A percentile compares a stretch with the other conserved stretches of the same genome.
Conservation (phyloP, 2,113 vertebrate genomes). For the Solea solea region DNA sequence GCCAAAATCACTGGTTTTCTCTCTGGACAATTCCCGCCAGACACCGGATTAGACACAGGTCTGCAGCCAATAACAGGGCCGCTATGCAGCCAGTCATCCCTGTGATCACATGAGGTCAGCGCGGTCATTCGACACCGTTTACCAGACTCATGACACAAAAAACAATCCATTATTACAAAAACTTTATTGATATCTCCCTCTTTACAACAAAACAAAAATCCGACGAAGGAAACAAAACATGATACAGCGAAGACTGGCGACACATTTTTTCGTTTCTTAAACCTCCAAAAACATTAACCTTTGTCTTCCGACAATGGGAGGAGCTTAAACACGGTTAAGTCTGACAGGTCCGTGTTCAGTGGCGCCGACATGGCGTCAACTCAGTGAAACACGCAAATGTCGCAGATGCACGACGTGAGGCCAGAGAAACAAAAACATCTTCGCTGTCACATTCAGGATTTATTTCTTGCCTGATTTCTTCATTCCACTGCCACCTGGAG, state of each 20-base stretch:
- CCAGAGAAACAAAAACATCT: slow-evolving; percentile 3
- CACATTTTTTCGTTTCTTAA: background rate
- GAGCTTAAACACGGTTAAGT: background rate
- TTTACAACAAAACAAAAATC: slow-evolving; percentile 54
- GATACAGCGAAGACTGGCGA: background rate
- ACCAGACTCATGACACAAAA: background rate
- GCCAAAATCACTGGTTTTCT: too few relatives aligned
- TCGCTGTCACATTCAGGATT: slow-evolving; percentile 22
- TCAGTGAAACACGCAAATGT: background rate
- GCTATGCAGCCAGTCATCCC: too few relatives aligned
- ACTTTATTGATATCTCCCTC: slow-evolving; percentile 67
- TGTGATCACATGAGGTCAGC: too few relatives aligned
- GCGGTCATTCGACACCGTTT: too few relatives aligned
- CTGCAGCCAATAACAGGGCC: too few relatives aligned
- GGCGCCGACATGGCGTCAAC: slow-evolving; percentile 1
- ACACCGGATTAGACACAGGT: too few relatives aligned
- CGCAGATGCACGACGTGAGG: slow-evolving; percentile 1
- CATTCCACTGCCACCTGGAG: slow-evolving; percentile 88
- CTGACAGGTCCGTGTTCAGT: slow-evolving; percentile 6
- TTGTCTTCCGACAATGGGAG: slow-evolving; percentile 8
- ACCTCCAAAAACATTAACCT: background rate
- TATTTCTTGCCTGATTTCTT: slow-evolving; percentile 99
- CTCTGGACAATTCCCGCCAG: too few relatives aligned
- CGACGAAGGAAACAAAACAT: background rate
- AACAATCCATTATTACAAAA: slow-evolving; percentile 62